A percentile compares a stretch with the other conserved stretches of the same genome.
Conservation (phyloP, 2,113 vertebrate genomes). For the Myotis brandtii region DNA sequence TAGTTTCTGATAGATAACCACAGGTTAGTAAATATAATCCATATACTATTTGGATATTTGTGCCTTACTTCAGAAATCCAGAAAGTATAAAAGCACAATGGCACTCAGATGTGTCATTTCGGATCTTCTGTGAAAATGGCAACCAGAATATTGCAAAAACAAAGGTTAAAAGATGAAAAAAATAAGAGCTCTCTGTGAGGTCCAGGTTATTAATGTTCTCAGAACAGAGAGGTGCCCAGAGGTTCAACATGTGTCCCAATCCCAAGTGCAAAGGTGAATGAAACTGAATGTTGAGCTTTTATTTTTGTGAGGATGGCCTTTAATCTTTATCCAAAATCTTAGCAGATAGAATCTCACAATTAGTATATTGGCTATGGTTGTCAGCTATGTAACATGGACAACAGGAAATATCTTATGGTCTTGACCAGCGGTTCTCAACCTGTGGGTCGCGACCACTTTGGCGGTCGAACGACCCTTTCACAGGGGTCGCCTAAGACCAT, state of each 20-base stretch:
- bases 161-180: not conserved
- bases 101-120: not conserved
- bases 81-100: not conserved
- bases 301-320: not conserved
- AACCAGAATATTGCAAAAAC: constrained; percentile 10
- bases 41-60: not conserved
- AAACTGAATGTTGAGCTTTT: not conserved
- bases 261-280: not conserved
- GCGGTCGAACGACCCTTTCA: too few species aligned
- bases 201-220: not conserved
- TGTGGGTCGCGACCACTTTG: too few species aligned
- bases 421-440: too few species aligned
- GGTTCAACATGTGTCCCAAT: not conserved
- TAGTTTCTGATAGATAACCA: not conserved
- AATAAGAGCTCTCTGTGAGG: not conserved
- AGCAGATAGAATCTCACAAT: not conserved
- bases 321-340: not conserved
- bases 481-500: too few species aligned
- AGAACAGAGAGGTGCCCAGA: not conserved
- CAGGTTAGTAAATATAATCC: not conserved
- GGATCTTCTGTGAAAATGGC: not conserved
- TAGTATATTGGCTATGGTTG: not conserved
- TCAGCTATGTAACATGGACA: not conserved
- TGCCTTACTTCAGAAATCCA: constrained; percentile 30
- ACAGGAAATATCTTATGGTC: not conserved